Evolutionary conservation across 30 jellyfish, hydroid and myxozoan species (phyloP).

Genomic region (Clytia hemisphaerica): DNA sequence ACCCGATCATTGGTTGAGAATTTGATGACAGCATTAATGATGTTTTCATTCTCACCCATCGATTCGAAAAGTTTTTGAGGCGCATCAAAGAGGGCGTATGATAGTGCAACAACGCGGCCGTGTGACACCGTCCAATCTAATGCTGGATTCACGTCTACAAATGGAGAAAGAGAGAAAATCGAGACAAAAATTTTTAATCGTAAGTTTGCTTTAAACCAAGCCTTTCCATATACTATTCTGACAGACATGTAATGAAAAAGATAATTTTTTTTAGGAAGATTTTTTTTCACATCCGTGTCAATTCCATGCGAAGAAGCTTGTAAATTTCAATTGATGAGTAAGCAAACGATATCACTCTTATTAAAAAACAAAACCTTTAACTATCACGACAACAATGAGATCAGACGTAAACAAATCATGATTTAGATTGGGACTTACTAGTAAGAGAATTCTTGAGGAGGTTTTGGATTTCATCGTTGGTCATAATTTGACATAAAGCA

Average conservation of each 20-base stretch:
- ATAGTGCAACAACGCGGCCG: constrained; percentile 77
- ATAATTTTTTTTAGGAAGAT: too few relatives aligned
- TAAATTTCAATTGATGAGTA: too few relatives aligned
- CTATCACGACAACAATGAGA: not conserved
- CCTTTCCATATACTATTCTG: too few relatives aligned
- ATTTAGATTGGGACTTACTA: constrained; percentile 35
- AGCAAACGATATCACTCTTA: too few relatives aligned
- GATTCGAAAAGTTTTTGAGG: constrained; percentile 43
- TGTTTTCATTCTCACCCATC: constrained; percentile 40
- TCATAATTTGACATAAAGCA: constrained; percentile 63
- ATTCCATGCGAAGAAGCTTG: too few relatives aligned
- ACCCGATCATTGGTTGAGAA: constrained; percentile 83
- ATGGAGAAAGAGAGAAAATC: not conserved
- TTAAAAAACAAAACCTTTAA: too few relatives aligned
- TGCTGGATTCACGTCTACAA: constrained; percentile 57
- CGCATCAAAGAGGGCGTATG: constrained; percentile 72
- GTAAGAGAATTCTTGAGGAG: constrained; percentile 45
- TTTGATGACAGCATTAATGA: constrained; percentile 40
- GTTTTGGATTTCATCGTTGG: constrained; percentile 52
- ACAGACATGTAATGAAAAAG: too few relatives aligned
- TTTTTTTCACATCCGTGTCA: too few relatives aligned
- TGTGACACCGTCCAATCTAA: constrained; percentile 79
- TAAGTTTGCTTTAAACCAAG: too few relatives aligned
- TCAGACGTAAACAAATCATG: not conserved
- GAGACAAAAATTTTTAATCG: too few relatives aligned